Evolutionary conservation across 92 coral and sea anemone species (phyloP).

Genomic region (Meandrina meandrites): DNA sequence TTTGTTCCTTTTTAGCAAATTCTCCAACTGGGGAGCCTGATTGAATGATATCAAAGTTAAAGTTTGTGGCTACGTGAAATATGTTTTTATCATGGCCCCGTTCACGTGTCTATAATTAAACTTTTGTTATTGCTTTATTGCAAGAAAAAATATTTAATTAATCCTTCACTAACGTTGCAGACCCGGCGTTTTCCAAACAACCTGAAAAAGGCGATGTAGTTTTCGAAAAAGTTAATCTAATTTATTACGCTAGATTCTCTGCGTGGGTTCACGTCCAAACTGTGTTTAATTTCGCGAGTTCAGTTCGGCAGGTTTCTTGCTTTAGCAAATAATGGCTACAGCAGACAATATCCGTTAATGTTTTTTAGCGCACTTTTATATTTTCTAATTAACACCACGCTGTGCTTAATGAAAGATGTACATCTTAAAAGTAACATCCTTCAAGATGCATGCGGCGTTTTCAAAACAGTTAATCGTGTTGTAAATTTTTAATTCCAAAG

Average conservation of each 20-base stretch:
- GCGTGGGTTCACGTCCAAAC: neutral
- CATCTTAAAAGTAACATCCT: neutral
- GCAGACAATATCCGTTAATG: slow-evolving; percentile 9
- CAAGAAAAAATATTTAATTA: neutral
- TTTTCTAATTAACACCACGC: neutral
- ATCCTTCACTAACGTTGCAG: neutral
- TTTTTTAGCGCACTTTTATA: neutral
- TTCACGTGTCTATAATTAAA: neutral
- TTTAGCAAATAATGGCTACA: neutral
- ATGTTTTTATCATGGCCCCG: too few species aligned
- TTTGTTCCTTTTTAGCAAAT: too few species aligned
- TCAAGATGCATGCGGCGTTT: neutral
- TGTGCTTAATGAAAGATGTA: neutral
- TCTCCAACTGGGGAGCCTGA: too few species aligned
- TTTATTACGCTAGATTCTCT: neutral
- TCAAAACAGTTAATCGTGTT: neutral
- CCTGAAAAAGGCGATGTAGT: too few species aligned
- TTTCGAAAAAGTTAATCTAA: neutral
- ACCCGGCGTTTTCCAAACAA: too few species aligned
- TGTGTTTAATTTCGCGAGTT: neutral
- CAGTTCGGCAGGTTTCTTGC: neutral
- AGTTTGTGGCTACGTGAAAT: too few species aligned
- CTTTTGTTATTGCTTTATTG: neutral
- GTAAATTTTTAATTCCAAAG: neutral
- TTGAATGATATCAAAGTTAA: too few species aligned